A percentile compares a stretch with the other conserved stretches of the same genome.
These are phyloP conservation scores for Lampris megalopsis DNA, from an alignment of 2,113 vertebrate species.

Conservation along the genomic window DNA sequence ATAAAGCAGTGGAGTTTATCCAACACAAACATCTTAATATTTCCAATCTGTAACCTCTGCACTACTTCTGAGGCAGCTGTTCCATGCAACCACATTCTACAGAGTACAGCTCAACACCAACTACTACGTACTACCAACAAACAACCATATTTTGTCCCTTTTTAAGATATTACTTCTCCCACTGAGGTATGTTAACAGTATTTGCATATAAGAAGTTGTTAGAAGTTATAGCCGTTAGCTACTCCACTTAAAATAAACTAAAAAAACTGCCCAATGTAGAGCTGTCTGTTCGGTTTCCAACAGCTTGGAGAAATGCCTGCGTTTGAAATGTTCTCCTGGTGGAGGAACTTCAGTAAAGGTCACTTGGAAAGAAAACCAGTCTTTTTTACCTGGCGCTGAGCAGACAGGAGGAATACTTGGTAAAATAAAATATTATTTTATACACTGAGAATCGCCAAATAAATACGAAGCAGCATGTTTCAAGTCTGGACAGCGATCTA, in stretches of 20 bases:
- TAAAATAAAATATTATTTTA: slow-evolving; percentile 10
- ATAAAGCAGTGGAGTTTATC: slow-evolving; percentile 42
- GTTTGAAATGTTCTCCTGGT: slow-evolving; percentile 8
- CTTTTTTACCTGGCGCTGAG: slow-evolving; percentile 37
- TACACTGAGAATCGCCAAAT: slow-evolving; percentile 36
- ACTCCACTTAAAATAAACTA: slow-evolving; percentile 22
- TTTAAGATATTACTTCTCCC: slow-evolving; percentile 38
- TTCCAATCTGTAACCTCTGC: slow-evolving; percentile 25
- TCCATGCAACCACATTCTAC: slow-evolving; percentile 68
- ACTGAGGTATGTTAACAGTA: slow-evolving; percentile 76
- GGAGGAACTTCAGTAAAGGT: slow-evolving; percentile 69
- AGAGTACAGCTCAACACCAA: slow-evolving; percentile 54
- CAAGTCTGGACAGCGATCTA: slow-evolving; percentile 1
- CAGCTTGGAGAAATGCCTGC: slow-evolving; percentile 32
- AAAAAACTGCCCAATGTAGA: slow-evolving; percentile 29
- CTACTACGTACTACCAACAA: slow-evolving; percentile 47
- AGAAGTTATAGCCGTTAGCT: slow-evolving; percentile 13
- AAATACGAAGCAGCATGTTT: slow-evolving; percentile 13
- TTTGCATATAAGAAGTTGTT: slow-evolving; percentile 77
- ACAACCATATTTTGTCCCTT: slow-evolving; percentile 42
- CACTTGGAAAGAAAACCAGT: slow-evolving; percentile 72
- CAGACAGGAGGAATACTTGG: slow-evolving; percentile 16
- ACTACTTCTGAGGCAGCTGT: slow-evolving; percentile 28
- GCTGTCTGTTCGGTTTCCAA: slow-evolving; percentile 6
- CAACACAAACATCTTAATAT: slow-evolving; percentile 32